Conservation (phyloP, 2,888 invertebrate genomes). For the Andrena bicolor region DNA sequence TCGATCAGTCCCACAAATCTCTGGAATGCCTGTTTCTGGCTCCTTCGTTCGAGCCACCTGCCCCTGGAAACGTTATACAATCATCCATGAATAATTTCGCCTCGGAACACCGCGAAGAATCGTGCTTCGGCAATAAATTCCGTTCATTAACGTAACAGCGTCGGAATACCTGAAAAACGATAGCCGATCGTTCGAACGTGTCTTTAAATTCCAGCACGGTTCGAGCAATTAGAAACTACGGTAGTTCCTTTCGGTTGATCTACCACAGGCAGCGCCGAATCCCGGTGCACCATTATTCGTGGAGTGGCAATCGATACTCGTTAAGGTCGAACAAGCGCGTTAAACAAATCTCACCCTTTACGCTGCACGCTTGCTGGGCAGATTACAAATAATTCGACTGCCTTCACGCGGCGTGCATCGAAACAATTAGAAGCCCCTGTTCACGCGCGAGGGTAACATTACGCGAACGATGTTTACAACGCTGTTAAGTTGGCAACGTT, state of each 20-base stretch:
- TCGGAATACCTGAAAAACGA: slow-evolving; percentile 13
- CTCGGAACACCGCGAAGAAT: slow-evolving; percentile 5
- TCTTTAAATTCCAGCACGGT: slow-evolving; percentile 22
- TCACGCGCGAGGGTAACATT: neutral
- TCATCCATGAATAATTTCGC: slow-evolving; percentile 40
- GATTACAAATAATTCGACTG: slow-evolving; percentile 29
- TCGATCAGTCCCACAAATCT: slow-evolving; percentile 17
- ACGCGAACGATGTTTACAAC: neutral
- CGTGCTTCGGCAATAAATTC: slow-evolving; percentile 24
- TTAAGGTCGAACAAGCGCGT: slow-evolving; percentile 43
- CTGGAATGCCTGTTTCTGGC: slow-evolving; percentile 4
- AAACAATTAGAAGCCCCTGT: neutral
- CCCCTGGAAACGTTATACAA: slow-evolving; percentile 21
- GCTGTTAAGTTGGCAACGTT: no score
- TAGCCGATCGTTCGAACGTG: slow-evolving; percentile 19
- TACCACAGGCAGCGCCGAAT: slow-evolving; percentile 11
- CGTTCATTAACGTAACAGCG: slow-evolving; percentile 12
- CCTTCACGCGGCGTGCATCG: slow-evolving; percentile 3
- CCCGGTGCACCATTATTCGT: slow-evolving; percentile 44
- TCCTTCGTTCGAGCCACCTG: slow-evolving; percentile 1
- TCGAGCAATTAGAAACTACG: slow-evolving; percentile 41
- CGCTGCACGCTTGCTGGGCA: slow-evolving; percentile 8
- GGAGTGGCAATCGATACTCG: slow-evolving; percentile 51
- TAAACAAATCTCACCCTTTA: slow-evolving; percentile 50
- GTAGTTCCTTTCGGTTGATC: slow-evolving; percentile 29